Conservation (phyloP, 2,888 invertebrate species). For the Drosophila histrio region DNA sequence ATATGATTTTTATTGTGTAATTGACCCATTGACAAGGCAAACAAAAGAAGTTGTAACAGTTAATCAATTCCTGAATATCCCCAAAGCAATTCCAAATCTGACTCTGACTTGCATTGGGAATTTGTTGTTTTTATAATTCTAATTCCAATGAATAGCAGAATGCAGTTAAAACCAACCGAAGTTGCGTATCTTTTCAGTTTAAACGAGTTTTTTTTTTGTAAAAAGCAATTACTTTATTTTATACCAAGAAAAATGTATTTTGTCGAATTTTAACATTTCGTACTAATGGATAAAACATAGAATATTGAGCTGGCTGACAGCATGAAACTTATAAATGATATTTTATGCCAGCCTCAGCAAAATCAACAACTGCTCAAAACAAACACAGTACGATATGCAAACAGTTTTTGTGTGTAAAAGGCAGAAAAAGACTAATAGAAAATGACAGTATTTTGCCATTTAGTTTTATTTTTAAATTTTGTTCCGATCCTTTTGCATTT, state of each 20-base stretch:
- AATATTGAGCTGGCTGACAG: conserved; percentile 19
- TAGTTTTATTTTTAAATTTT: no score
- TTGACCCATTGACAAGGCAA: conserved; percentile 30
- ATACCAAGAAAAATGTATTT: not conserved
- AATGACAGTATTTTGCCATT: not conserved
- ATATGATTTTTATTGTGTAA: conserved; percentile 29
- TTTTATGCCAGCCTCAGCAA: conserved; percentile 22
- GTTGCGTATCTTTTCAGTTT: not conserved
- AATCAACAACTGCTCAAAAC: not conserved
- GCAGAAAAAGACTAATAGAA: not conserved
- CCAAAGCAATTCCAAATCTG: conserved; percentile 49
- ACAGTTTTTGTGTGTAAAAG: not conserved
- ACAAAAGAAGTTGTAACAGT: conserved; percentile 34
- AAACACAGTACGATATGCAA: not conserved
- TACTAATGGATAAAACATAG: not conserved
- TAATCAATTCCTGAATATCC: conserved; percentile 52
- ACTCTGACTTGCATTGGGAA: not conserved
- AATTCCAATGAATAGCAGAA: conserved; percentile 26
- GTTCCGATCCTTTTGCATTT: not conserved
- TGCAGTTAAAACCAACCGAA: conserved; percentile 40
- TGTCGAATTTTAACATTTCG: not conserved
- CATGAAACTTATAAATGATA: conserved; percentile 30
- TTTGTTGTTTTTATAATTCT: conserved; percentile 1
- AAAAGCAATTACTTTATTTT: no score
- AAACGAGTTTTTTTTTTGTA: no score